Conservation (phyloP, 2,797 vertebrate species). For the Poeciliopsis presidionis region DNA sequence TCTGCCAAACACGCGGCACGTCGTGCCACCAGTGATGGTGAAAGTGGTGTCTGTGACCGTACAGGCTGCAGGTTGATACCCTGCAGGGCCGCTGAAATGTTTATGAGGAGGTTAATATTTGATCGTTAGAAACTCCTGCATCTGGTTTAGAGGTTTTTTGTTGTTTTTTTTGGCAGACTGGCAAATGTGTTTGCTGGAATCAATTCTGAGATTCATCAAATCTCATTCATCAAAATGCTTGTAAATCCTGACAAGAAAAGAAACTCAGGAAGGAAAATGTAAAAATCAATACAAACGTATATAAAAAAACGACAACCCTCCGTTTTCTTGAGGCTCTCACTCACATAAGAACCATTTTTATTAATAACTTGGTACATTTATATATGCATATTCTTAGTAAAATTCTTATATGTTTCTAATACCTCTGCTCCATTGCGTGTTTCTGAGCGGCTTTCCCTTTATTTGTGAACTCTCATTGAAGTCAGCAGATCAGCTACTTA, state of each 20-base stretch:
- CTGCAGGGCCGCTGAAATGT: constrained; percentile 63
- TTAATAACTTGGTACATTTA: background rate
- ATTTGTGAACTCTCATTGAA: background rate
- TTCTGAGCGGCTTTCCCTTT: background rate
- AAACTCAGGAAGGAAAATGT: background rate
- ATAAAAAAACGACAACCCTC: background rate
- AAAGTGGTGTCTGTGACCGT: constrained; percentile 28
- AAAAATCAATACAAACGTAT: background rate
- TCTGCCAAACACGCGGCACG: background rate
- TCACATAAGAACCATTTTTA: background rate
- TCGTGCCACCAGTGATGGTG: background rate
- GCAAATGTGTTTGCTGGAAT: background rate
- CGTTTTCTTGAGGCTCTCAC: background rate
- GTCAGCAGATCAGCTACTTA: background rate
- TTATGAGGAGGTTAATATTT: constrained; percentile 73
- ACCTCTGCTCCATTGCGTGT: background rate
- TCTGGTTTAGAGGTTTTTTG: constrained; percentile 7
- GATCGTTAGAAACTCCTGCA: constrained; percentile 48
- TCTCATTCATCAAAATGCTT: too few species aligned
- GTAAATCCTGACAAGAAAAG: background rate
- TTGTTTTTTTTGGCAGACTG: background rate
- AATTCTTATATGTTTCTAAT: background rate
- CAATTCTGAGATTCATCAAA: background rate
- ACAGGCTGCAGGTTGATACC: constrained; percentile 41
- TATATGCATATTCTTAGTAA: background rate